Evolutionary conservation across 2,113 vertebrate genomes (phyloP).

Genomic region (Trogon surrucura): DNA sequence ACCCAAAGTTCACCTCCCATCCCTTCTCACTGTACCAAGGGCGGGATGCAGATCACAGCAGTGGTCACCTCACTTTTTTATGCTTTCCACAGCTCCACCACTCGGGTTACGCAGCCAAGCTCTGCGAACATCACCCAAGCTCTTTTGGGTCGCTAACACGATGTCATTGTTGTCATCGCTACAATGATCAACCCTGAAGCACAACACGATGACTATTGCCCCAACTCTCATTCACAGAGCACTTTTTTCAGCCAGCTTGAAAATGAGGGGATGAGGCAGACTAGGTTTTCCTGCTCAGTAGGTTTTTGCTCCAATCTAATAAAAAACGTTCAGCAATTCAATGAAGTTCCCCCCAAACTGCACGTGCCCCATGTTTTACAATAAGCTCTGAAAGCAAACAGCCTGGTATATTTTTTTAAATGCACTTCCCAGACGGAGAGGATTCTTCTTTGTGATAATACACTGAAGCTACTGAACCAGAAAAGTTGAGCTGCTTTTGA

Average conservation of each 20-base stretch:
- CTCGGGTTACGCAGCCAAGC: not conserved
- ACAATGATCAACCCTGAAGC: not conserved
- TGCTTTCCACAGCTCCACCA: accelerated
- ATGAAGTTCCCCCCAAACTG: not conserved
- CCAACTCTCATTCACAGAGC: not conserved
- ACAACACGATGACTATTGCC: not conserved
- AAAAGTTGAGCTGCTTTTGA: not conserved
- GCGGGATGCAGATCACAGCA: not conserved
- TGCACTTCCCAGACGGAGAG: not conserved
- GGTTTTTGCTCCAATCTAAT: constrained; percentile 14
- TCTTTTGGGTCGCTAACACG: not conserved
- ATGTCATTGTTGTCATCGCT: not conserved
- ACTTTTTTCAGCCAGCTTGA: constrained; percentile 32
- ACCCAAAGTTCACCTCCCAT: not conserved
- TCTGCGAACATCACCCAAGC: too few species aligned
- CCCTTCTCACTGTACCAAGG: not conserved
- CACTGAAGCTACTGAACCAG: not conserved
- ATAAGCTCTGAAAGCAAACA: not conserved
- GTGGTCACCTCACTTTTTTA: not conserved
- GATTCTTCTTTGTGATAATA: not conserved
- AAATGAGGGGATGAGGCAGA: not conserved
- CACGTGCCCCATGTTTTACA: not conserved
- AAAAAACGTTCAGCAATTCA: constrained; percentile 13
- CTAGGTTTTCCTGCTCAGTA: not conserved
- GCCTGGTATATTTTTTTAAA: not conserved